Percentiles rank a stretch among this genome's conserved stretches.
These are phyloP conservation scores for Chromoteleia sp. DNA, from an alignment of 2,888 invertebrate genomes.

Conservation along the genomic window DNA sequence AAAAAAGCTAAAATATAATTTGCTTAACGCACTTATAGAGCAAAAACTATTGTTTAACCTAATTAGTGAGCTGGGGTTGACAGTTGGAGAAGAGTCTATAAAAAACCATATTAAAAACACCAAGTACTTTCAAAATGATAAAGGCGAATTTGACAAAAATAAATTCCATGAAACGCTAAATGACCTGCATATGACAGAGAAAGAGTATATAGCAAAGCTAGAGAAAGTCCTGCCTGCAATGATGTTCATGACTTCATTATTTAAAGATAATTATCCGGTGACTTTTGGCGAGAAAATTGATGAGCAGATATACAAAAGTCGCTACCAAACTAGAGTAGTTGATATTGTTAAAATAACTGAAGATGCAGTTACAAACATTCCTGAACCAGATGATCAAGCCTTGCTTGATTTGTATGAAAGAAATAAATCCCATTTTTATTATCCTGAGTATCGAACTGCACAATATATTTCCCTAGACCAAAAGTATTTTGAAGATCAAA, in stretches of 20 bases:
- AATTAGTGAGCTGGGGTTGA: constrained; percentile 34
- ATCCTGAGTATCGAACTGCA: constrained; percentile 38
- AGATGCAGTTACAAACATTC: constrained; percentile 35
- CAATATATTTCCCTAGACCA: constrained; percentile 30
- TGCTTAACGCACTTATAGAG: constrained; percentile 40
- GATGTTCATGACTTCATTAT: constrained; percentile 40
- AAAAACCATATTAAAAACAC: constrained; percentile 34
- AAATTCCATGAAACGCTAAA: constrained; percentile 37
- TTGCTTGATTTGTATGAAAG: constrained; percentile 36
- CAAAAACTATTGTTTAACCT: constrained; percentile 39
- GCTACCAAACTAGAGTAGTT: constrained; percentile 38
- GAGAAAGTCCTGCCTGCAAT: constrained; percentile 37
- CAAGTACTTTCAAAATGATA: constrained; percentile 33
- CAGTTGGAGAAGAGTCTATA: constrained; percentile 35
- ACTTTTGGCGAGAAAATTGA: constrained; percentile 33
- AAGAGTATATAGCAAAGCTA: constrained; percentile 33
- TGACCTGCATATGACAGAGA: constrained; percentile 33
- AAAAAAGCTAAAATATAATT: constrained; percentile 36
- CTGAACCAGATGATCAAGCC: constrained; percentile 40
- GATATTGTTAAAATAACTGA: constrained; percentile 40
- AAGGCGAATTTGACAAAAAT: constrained; percentile 33
- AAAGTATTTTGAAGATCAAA: constrained; percentile 38
- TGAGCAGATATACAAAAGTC: constrained; percentile 36
- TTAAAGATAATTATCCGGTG: constrained; percentile 38
- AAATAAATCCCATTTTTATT: constrained; percentile 38